phyloP scores from a whole-genome alignment of 2,113 vertebrate genomes.

The Hirundichthys speculiger region DNA sequence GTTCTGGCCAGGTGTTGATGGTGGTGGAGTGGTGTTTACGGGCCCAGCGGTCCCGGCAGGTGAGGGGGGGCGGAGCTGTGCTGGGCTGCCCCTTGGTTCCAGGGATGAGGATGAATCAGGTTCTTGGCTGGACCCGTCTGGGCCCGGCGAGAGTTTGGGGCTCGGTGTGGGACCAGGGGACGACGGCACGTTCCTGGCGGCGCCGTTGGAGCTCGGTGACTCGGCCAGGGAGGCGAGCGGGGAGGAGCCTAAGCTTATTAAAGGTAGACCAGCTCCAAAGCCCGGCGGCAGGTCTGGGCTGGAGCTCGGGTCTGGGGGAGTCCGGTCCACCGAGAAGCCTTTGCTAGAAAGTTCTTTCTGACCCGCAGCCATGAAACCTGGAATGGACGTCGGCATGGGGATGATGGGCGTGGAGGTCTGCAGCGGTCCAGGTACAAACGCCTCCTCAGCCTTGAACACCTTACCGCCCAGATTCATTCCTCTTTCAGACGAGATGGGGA shows the following conservation, averaged over 20 bases:
- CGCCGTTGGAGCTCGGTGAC: constrained; percentile 25
- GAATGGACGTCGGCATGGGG: constrained; percentile 14
- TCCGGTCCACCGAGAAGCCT: constrained; percentile 28
- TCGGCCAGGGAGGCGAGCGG: constrained; percentile 23
- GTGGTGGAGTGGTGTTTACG: too few relatives aligned
- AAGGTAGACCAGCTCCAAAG: constrained; percentile 14
- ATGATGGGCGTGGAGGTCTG: constrained; percentile 66
- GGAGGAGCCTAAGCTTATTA: constrained; percentile 52
- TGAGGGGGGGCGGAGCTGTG: too few relatives aligned
- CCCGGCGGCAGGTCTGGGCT: constrained; percentile 27
- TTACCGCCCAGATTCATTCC: background rate
- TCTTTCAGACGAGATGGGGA: constrained; percentile 25
- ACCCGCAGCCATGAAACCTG: too few relatives aligned
- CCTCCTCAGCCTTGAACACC: background rate
- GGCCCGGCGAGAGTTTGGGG: constrained; percentile 12
- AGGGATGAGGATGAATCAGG: too few relatives aligned
- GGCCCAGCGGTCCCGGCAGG: too few relatives aligned
- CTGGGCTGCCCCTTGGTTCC: too few relatives aligned
- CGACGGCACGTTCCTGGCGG: constrained; percentile 2
- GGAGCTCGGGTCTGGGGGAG: constrained; percentile 25
- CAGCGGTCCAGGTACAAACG: constrained; percentile 38
- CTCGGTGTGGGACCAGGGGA: constrained; percentile 12
- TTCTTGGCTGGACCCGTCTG: background rate
- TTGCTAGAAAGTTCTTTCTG: too few relatives aligned
- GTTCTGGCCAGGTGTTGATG: background rate